Base-by-base conservation (phyloP, 2,113 vertebrate species). In the Prochilodus magdalenae region DNA sequence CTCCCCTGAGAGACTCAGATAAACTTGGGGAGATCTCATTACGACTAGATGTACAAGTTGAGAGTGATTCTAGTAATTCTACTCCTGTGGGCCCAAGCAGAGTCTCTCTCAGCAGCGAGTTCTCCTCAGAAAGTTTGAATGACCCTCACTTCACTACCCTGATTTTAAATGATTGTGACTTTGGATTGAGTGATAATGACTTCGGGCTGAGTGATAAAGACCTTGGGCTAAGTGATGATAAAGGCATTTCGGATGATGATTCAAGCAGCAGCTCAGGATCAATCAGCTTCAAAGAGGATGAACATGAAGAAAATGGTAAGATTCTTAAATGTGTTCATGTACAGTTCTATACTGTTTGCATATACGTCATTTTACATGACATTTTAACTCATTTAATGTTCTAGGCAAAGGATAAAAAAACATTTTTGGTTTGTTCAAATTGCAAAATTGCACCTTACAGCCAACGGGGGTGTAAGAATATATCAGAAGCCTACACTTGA, bases 241-340 rank as follows among this genome's bases (percentile, higher is more conserved):
- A 85, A 29, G 91, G 88, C 78, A 91, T 89, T 83, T 91, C 91
- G 2, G 88, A 93, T 22, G 87, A 83, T 82, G 49, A 72, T 72
- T 90, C 87, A 49, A 84, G 84, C 0, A 33, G 87, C 77, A 89
- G 77, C 67, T 79, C 86, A 71, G 83, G 71, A 0, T 85, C 84
- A 85, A 89, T 66, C 30, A 85, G 83, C 83, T 90, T 73, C 78
- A 81, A 5, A 85, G 91, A 88, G 6, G 92, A 90, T 44, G 86
- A 90, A 79, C 88, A 78, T 79, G 91, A 89, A 57, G 87, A 90
- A 82, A 90, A 80, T 80, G 92, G 95, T 96, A 89, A 96, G 95
- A 36, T 65, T 51, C 44, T 70, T 33, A 8, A 66, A 63, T 47
- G 18, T 16, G 15, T 76, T 62, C 0, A 44, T 55, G 5, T 24